Base-by-base conservation (phyloP, 2,888 invertebrate genomes). In the Druceiella hillmani region DNA sequence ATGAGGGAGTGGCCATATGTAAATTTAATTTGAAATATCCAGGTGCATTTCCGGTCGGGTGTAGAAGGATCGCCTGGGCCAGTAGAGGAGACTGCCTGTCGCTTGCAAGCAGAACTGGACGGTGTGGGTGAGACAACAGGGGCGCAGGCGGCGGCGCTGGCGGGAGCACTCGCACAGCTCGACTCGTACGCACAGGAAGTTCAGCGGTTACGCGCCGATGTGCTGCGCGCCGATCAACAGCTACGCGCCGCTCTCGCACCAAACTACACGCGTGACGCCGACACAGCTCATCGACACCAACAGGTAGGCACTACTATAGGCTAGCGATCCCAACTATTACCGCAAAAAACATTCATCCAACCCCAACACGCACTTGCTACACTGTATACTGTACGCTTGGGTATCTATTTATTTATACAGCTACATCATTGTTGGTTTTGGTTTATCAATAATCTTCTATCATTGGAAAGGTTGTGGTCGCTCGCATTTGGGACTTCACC, bases 131-230 rank as follows among this genome's bases (percentile, higher is more conserved):
- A 56, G n/a, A 62, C 62, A 38, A 77, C 86, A 31, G 75, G 74
- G 48, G 73, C 75, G 36, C 83, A 86, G 58, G 78, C 77, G 36
- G 61, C 65, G 38, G 78, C 79, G 50, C 71, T 92, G 48, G 84
- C 82, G 55, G 75, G 79, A 25, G 87, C 89, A 50, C 78, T 92
- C 34, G 70, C 79, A 47, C 92, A 93, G 66, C 81, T 93, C 52
- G 92, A 93, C 59, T 79, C 83, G 45, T 88, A 91, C 64, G 87
- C 88, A 61, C 80, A 84, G 58, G 91, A 93, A 66, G 84, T 92
- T 58, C 88, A 87, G 55, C 76, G 81, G 34, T 74, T 92, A 49
- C 81, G 90, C 40, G 85, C 87, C 55, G 84, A 87, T 62, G 83
- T 91, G 55, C 80, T 89, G 46, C 82, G 85, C 60, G 87, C 87